phyloP scores from a whole-genome alignment of 1,140 invertebrate genomes.

The Aphaenogaster ashmeadi region DNA sequence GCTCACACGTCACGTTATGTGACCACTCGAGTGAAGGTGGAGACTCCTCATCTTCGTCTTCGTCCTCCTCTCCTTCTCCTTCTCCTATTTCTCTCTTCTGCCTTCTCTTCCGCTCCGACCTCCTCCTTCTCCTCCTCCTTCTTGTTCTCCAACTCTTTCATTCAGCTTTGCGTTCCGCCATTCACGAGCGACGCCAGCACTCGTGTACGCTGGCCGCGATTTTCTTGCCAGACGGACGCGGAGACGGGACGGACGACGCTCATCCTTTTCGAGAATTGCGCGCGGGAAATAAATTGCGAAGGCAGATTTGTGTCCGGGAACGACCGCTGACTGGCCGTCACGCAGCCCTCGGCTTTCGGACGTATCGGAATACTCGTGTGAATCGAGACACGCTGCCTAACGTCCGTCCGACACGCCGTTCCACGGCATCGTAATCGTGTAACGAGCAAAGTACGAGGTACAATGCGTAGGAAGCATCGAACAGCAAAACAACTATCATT shows the following conservation, averaged over 20 bases:
- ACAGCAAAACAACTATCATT: neutral
- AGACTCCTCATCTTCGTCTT: slow-evolving; percentile 73
- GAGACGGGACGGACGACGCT: neutral
- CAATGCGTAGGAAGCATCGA: slow-evolving; percentile 9
- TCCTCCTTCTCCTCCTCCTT: slow-evolving; percentile 61
- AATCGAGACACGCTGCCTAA: slow-evolving; percentile 50
- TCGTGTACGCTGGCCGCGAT: slow-evolving; percentile 53
- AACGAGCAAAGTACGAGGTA: slow-evolving; percentile 18
- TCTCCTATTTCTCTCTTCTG: slow-evolving; percentile 62
- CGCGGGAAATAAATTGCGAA: slow-evolving; percentile 60
- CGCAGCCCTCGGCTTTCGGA: slow-evolving; percentile 55
- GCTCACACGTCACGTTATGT: slow-evolving; percentile 84
- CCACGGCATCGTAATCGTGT: neutral
- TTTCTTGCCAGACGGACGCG: slow-evolving; percentile 44
- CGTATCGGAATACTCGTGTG: slow-evolving; percentile 49
- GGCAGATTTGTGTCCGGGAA: slow-evolving; percentile 49
- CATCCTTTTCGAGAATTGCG: slow-evolving; percentile 55
- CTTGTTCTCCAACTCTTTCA: slow-evolving; percentile 58
- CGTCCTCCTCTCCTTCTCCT: slow-evolving; percentile 51
- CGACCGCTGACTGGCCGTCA: slow-evolving; percentile 33
- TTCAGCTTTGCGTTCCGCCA: slow-evolving; percentile 64
- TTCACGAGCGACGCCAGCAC: slow-evolving; percentile 54
- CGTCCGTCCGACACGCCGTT: slow-evolving; percentile 14
- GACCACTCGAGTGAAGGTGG: slow-evolving; percentile 79
- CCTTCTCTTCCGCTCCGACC: slow-evolving; percentile 65